Conservation (phyloP, 2,113 vertebrate species). For the Penelope pileata region DNA sequence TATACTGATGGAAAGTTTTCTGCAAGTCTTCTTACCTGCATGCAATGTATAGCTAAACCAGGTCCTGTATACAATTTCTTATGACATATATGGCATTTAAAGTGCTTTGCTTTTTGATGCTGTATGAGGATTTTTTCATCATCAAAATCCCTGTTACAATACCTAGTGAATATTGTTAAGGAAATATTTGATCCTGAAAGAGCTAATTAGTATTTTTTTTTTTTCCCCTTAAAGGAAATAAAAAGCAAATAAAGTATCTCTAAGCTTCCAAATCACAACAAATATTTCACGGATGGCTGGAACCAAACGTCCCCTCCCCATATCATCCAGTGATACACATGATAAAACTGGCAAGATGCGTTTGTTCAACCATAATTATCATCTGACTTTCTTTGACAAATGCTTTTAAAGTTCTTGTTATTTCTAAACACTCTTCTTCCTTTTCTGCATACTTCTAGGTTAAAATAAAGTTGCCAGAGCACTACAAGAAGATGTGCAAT, state of each 20-base stretch:
- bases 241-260: background rate
- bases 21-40: constrained; percentile 86
- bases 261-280: background rate
- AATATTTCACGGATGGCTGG: background rate
- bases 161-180: constrained; percentile 88
- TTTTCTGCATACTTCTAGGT: accelerated
- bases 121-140: constrained; percentile 99
- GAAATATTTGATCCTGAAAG: background rate
- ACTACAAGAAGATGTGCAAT: background rate
- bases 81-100: constrained; percentile 99
- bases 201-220: background rate
- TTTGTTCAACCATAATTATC: accelerated
- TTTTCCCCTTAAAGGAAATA: background rate
- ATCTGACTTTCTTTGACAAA: background rate
- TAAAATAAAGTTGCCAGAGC: background rate
- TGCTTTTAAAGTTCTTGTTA: background rate
- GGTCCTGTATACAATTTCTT: constrained; percentile 98
- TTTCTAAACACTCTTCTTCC: background rate
- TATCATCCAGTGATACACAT: accelerated
- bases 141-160: constrained; percentile 98
- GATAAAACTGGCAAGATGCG: background rate
- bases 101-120: constrained; percentile 99
- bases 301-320: background rate
- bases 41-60: constrained; percentile 97
- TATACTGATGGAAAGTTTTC: background rate